Evolutionary conservation across 2,888 invertebrate species (phyloP).

Genomic region (Diadegma fenestrale): DNA sequence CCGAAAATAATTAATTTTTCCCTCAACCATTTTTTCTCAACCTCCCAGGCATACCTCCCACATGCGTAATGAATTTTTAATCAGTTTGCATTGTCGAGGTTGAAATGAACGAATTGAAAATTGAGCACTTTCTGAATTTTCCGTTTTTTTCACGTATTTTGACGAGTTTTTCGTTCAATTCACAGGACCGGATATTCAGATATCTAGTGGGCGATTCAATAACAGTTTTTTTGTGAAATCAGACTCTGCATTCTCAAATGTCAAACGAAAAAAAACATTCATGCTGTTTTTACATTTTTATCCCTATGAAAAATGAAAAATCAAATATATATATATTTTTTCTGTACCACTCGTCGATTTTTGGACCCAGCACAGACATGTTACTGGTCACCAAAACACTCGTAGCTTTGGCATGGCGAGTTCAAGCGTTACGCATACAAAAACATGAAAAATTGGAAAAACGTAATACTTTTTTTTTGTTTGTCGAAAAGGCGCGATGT

Average conservation of each 20-base stretch:
- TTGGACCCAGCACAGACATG: not conserved
- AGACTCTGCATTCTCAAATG: not conserved
- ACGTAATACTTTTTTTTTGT: constrained; percentile 5
- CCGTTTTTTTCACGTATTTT: too few relatives aligned
- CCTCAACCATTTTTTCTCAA: not conserved
- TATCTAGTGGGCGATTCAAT: not conserved
- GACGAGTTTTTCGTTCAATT: not conserved
- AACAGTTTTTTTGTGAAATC: not conserved
- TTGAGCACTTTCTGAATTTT: not conserved
- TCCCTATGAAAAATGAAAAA: not conserved
- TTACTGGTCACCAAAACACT: not conserved
- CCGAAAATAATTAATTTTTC: constrained; percentile 7
- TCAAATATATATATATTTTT: not conserved
- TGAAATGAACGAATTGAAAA: not conserved
- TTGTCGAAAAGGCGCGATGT: not conserved
- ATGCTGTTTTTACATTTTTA: not conserved
- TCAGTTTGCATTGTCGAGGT: not conserved
- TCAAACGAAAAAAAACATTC: not conserved
- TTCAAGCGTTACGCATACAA: constrained; percentile 12
- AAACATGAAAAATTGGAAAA: constrained; percentile 20
- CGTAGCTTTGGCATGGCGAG: not conserved
- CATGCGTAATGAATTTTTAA: not conserved
- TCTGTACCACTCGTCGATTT: not conserved
- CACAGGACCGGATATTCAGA: not conserved
- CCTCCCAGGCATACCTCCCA: too few relatives aligned